These are phyloP conservation scores for Psittacula cyanocephala DNA, from an alignment of 2,113 vertebrate species.

Conservation along the genomic window DNA sequence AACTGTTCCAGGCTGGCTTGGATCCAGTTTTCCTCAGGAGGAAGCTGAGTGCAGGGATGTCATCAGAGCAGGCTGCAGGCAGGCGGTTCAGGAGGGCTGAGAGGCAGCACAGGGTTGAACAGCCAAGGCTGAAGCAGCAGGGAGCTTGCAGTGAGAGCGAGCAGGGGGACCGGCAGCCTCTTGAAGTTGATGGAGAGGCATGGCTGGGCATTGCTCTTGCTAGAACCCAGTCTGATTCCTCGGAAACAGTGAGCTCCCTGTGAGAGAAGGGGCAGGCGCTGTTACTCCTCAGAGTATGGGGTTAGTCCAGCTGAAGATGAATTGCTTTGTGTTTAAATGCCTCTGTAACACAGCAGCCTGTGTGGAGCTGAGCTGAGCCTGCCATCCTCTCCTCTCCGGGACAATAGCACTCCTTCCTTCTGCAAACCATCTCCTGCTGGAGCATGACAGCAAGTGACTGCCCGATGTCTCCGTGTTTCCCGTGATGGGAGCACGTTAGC, in stretches of 20 bases:
- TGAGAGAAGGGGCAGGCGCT: not conserved
- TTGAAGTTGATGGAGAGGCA: not conserved
- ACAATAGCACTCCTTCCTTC: not conserved
- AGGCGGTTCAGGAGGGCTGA: not conserved
- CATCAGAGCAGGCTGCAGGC: not conserved
- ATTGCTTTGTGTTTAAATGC: not conserved
- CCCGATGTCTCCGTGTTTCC: not conserved
- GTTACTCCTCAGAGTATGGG: not conserved
- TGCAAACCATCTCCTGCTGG: not conserved
- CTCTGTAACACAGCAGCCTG: not conserved
- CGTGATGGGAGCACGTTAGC: accelerated
- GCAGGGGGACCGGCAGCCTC: not conserved
- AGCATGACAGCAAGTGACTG: not conserved
- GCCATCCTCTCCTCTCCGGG: not conserved
- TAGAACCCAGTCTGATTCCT: not conserved
- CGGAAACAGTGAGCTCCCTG: not conserved
- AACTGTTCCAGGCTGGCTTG: not conserved
- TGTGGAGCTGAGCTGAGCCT: not conserved
- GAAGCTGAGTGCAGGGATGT: not conserved
- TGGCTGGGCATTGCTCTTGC: not conserved
- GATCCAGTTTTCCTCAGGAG: not conserved
- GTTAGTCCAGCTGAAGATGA: not conserved
- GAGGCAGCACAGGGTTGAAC: not conserved
- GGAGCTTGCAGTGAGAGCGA: not conserved
- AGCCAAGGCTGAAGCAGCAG: accelerated